Conservation (phyloP, 2,113 vertebrate species). For the Promerops cafer region DNA sequence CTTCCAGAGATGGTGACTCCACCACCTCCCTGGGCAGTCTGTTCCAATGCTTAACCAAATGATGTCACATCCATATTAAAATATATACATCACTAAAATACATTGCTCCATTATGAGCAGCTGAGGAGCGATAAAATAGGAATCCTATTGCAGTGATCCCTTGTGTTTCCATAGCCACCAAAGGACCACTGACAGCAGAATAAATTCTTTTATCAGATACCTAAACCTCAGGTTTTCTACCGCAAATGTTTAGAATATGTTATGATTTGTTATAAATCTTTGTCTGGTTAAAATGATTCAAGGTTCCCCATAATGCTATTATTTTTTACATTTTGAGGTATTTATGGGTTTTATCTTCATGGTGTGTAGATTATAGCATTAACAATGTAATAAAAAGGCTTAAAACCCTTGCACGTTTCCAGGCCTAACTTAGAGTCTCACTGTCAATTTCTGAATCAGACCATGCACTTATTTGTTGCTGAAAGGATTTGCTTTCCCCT, state of each 20-base stretch:
- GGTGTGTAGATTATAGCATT: not conserved
- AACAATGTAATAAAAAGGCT: not conserved
- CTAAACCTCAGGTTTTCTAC: not conserved
- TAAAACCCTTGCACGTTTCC: not conserved
- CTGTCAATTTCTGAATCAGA: not conserved
- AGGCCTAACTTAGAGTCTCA: not conserved
- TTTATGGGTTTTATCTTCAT: not conserved
- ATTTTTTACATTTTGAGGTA: not conserved
- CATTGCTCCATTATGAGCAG: not conserved
- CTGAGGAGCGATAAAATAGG: not conserved
- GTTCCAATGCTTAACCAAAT: not conserved
- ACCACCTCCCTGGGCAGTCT: not conserved
- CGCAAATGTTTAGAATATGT: not conserved
- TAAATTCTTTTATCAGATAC: not conserved
- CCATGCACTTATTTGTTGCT: not conserved
- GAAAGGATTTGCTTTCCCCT: not conserved
- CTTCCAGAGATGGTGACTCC: not conserved
- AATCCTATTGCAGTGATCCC: not conserved
- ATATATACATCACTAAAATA: not conserved
- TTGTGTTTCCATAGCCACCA: not conserved
- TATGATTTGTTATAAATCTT: not conserved
- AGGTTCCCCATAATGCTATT: not conserved
- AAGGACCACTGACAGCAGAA: not conserved
- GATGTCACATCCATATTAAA: not conserved
- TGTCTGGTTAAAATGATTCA: not conserved